Conservation (phyloP, 1,140 invertebrate species). For the Babylonia areolata region DNA sequence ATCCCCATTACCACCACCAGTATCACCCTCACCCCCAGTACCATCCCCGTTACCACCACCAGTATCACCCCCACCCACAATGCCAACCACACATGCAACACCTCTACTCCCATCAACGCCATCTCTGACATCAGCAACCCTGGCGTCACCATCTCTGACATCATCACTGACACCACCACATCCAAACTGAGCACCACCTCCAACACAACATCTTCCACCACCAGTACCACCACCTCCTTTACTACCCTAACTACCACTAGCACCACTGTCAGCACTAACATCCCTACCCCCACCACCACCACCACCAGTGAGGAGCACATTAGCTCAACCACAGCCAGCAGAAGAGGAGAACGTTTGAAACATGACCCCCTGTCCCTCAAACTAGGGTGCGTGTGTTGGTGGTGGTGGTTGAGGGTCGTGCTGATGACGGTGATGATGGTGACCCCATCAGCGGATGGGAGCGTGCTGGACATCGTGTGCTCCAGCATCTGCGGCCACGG, state of each 20-base stretch:
- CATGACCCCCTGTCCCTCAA: not conserved
- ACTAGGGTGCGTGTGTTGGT: not conserved
- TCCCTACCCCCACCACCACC: not conserved
- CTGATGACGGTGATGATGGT: not conserved
- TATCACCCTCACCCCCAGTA: too few relatives aligned
- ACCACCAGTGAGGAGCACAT: not conserved
- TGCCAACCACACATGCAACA: too few relatives aligned
- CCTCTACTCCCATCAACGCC: too few relatives aligned
- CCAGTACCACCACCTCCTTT: not conserved
- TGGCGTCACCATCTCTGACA: too few relatives aligned
- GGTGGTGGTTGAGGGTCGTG: not conserved
- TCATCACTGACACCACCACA: too few relatives aligned
- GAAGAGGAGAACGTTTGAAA: not conserved
- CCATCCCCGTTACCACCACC: too few relatives aligned
- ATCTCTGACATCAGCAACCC: too few relatives aligned
- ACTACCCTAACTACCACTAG: not conserved
- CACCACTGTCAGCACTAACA: not conserved
- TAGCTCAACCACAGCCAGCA: not conserved
- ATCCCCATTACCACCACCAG: too few relatives aligned
- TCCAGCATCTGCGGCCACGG: slow-evolving; percentile 17
- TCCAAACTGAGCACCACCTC: too few relatives aligned
- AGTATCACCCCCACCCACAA: too few relatives aligned
- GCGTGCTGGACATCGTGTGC: slow-evolving; percentile 8
- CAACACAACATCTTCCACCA: not conserved
- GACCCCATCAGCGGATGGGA: not conserved